These are phyloP conservation scores for Oligia fasciuncula DNA, from an alignment of 2,888 invertebrate genomes.

Conservation along the genomic window DNA sequence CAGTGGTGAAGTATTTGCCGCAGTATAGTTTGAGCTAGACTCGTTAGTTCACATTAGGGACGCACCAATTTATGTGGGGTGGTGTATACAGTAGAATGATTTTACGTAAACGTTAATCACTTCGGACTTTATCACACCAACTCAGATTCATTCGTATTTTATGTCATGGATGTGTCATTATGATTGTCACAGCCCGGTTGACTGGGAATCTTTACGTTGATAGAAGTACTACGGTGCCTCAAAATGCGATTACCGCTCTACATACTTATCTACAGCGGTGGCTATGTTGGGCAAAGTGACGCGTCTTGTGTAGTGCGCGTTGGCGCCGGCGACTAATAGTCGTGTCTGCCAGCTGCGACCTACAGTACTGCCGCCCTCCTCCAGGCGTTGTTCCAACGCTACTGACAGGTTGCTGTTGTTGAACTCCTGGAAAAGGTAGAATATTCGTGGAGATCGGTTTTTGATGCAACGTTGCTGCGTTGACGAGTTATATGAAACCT, in stretches of 20 bases:
- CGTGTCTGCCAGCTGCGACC: conserved; percentile 93
- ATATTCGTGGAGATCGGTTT: neutral
- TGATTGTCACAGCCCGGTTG: neutral
- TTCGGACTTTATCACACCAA: neutral
- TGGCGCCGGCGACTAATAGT: conserved; percentile 95
- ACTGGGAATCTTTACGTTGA: neutral
- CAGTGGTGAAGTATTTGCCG: too few relatives aligned
- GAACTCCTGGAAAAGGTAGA: conserved; percentile 77
- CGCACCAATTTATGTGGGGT: neutral
- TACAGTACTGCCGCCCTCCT: conserved; percentile 85
- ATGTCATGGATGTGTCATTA: neutral
- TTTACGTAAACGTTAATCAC: neutral
- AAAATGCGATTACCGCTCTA: neutral
- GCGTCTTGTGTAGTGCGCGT: conserved; percentile 95
- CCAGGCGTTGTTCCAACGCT: conserved; percentile 83
- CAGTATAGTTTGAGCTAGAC: too few relatives aligned
- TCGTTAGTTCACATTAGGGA: neutral
- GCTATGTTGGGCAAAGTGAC: conserved; percentile 93
- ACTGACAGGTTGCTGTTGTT: conserved; percentile 85
- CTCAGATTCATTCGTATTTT: neutral
- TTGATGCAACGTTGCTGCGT: neutral
- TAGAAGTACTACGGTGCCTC: neutral
- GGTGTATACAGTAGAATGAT: neutral
- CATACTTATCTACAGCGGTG: conserved; percentile 90
- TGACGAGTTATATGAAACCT: neutral